Conservation (phyloP, 2,797 vertebrate species). For the Mastacembelus armatus region DNA sequence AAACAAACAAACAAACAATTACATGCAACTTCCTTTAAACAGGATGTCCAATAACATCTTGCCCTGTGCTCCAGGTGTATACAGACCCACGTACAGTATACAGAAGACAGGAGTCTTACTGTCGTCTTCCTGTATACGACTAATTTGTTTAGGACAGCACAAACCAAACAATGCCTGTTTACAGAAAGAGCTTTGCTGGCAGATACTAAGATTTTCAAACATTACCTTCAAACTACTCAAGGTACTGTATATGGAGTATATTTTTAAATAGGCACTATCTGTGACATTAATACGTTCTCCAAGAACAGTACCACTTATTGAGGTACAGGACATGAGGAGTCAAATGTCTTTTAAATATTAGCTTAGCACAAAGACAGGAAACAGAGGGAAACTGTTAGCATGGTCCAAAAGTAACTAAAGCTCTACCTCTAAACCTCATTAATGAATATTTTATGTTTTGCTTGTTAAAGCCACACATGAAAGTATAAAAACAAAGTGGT, state of each 20-base stretch:
- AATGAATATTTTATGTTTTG: too few species aligned
- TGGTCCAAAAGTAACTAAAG: background rate
- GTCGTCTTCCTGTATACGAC: slow-evolving; percentile 9
- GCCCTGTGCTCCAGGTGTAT: background rate
- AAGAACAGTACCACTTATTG: background rate
- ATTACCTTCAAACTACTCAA: too few species aligned
- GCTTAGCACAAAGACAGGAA: background rate
- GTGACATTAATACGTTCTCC: too few species aligned
- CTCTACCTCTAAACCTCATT: too few species aligned
- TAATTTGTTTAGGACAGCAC: slow-evolving; percentile 38
- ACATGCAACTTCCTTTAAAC: slow-evolving; percentile 9
- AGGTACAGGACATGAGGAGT: background rate
- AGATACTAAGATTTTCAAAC: background rate
- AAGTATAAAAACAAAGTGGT: background rate
- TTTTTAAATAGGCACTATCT: too few species aligned
- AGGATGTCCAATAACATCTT: slow-evolving; percentile 16
- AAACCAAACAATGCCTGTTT: background rate
- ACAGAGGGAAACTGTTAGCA: too few species aligned
- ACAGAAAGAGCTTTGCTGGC: background rate
- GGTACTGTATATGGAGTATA: too few species aligned
- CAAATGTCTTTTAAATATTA: too few species aligned
- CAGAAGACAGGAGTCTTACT: background rate
- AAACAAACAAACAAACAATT: slow-evolving; percentile 26
- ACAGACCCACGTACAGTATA: slow-evolving; percentile 20
- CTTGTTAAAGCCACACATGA: background rate